These are phyloP conservation scores for Drosophila nikananu DNA, from an alignment of 1,140 invertebrate genomes.

Conservation along the genomic window DNA sequence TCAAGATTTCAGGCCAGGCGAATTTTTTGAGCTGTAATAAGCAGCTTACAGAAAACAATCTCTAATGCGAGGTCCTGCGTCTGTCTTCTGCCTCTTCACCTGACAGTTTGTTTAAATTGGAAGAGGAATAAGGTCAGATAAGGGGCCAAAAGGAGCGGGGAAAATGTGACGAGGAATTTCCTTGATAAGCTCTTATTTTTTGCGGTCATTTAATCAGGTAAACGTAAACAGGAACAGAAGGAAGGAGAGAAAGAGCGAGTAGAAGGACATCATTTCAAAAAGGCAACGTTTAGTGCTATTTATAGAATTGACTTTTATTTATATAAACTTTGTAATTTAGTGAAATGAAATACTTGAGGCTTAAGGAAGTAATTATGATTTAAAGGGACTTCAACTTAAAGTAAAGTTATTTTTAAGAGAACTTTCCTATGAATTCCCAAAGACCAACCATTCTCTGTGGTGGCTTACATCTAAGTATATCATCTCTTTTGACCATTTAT, in stretches of 20 bases:
- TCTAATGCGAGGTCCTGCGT: constrained; percentile 25
- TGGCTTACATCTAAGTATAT: neutral
- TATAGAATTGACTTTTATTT: neutral
- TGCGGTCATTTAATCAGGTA: constrained; percentile 54
- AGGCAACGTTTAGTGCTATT: neutral
- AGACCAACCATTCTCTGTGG: neutral
- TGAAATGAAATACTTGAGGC: neutral
- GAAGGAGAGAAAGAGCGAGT: neutral
- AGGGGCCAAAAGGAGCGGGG: neutral
- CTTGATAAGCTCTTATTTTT: constrained; percentile 40
- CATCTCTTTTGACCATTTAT: constrained; percentile 20
- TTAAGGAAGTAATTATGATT: neutral
- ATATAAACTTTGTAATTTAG: neutral
- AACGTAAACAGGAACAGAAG: constrained; percentile 10
- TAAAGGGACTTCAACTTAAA: neutral
- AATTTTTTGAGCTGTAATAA: constrained; percentile 60
- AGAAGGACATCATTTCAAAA: neutral
- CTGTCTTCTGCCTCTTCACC: constrained; percentile 1
- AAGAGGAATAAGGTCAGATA: constrained; percentile 15
- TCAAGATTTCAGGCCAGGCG: constrained; percentile 18
- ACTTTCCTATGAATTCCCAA: neutral
- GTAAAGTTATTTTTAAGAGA: neutral
- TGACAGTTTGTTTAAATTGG: constrained; percentile 41
- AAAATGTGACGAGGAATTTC: constrained; percentile 32
- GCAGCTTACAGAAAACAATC: constrained; percentile 58